Evolutionary conservation across 1,140 invertebrate species (phyloP).

Genomic region (Linepithema humile): DNA sequence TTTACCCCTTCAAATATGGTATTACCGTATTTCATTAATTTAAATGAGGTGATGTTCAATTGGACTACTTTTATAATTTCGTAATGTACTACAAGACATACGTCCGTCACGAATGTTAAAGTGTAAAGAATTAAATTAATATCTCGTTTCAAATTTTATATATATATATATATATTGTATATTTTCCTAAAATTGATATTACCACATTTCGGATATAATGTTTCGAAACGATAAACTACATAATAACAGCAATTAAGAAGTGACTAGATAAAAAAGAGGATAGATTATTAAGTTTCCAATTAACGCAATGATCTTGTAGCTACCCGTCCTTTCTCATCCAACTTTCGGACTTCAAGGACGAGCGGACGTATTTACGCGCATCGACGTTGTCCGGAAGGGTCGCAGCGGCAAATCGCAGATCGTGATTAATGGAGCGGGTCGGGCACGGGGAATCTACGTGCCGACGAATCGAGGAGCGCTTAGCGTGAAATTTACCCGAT

Average conservation of each 20-base stretch:
- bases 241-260: not conserved
- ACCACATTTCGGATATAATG: not conserved
- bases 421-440: constrained; percentile 65
- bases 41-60: constrained; percentile 24
- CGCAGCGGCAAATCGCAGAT: constrained; percentile 54
- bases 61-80: constrained; percentile 6
- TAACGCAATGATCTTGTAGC: too few relatives aligned
- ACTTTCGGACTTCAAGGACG: constrained; percentile 23
- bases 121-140: not conserved
- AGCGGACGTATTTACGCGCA: not conserved
- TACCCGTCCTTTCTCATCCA: constrained; percentile 14
- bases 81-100: not conserved
- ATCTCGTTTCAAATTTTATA: not conserved
- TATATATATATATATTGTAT: too few relatives aligned
- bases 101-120: not conserved
- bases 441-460: constrained; percentile 39
- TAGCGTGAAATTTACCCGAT: constrained; percentile 81
- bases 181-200: not conserved
- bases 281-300: too few relatives aligned
- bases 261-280: not conserved
- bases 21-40: constrained; percentile 42
- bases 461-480: constrained; percentile 69
- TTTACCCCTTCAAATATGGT: constrained; percentile 14
- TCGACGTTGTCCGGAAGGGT: constrained; percentile 7
- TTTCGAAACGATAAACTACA: not conserved